These are phyloP conservation scores for Oceanodroma leucorhoa DNA, from an alignment of 2,797 vertebrate species.

Conservation along the genomic window DNA sequence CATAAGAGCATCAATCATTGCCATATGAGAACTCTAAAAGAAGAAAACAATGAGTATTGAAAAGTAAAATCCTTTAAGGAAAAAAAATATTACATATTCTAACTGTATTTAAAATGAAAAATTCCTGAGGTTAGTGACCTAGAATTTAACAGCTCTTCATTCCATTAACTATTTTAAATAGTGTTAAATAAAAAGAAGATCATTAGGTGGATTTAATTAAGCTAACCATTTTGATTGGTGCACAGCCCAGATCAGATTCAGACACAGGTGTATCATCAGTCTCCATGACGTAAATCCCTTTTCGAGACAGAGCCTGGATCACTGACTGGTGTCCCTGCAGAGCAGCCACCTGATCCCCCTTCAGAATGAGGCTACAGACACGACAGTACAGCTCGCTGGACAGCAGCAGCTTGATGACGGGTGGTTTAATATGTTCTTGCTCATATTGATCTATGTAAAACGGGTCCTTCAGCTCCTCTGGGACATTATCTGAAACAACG, in stretches of 20 bases:
- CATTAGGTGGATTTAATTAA: conserved; percentile 51
- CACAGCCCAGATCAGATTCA: conserved; percentile 85
- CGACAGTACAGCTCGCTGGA: conserved; percentile 96
- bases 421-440: conserved; percentile 97
- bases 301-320: conserved; percentile 92
- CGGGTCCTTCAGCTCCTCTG: conserved; percentile 92
- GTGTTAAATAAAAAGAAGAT: conserved; percentile 22
- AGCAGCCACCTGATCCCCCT: conserved; percentile 90
- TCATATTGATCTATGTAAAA: conserved; percentile 98
- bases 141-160: not conserved
- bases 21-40: conserved; percentile 91
- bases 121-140: not conserved
- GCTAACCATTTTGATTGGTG: conserved; percentile 97
- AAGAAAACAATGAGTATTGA: not conserved
- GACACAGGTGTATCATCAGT: conserved; percentile 90
- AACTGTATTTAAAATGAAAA: not conserved
- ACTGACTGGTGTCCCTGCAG: conserved; percentile 94
- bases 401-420: conserved; percentile 89
- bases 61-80: not conserved
- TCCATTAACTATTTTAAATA: not conserved
- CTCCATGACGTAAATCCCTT: conserved; percentile 97
- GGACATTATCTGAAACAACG: conserved; percentile 87
- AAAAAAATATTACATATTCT: rapidly evolving
- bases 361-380: conserved; percentile 93
- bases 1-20: conserved; percentile 98